These are phyloP conservation scores for Amazona vittata DNA, from an alignment of 2,113 vertebrate species.

Conservation along the genomic window DNA sequence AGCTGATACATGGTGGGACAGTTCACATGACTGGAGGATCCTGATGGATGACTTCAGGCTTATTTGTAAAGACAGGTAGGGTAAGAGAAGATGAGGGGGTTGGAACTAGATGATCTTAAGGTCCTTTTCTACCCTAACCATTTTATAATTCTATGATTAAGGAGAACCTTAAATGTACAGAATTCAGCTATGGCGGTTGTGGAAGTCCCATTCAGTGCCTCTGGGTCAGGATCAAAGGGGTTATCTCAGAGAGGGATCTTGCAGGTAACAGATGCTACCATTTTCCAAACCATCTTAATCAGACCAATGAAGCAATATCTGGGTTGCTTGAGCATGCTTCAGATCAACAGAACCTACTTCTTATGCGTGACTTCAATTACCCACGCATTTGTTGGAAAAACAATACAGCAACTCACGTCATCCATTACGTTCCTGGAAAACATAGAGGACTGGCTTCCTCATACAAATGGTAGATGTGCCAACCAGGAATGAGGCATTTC, in stretches of 20 bases:
- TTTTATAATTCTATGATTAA: not conserved
- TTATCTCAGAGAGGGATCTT: not conserved
- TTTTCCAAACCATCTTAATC: not conserved
- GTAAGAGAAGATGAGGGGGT: not conserved
- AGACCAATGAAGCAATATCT: not conserved
- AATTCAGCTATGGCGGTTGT: not conserved
- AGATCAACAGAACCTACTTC: not conserved
- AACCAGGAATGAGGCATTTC: not conserved
- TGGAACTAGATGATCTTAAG: not conserved
- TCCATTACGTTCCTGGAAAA: not conserved
- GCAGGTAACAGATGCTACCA: not conserved
- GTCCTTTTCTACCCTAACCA: not conserved
- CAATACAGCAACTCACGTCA: not conserved
- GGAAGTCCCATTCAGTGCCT: not conserved
- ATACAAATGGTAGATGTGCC: not conserved
- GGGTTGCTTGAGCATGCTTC: not conserved
- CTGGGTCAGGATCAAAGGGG: not conserved
- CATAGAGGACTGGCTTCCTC: not conserved
- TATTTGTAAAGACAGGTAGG: not conserved
- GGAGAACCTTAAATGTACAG: not conserved
- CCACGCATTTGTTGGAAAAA: not conserved
- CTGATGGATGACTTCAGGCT: not conserved
- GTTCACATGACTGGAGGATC: not conserved
- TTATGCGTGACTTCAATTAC: not conserved
- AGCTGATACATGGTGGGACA: not conserved